phyloP scores from a whole-genome alignment of 2,888 invertebrate genomes.

The Drosophila silvestris region DNA sequence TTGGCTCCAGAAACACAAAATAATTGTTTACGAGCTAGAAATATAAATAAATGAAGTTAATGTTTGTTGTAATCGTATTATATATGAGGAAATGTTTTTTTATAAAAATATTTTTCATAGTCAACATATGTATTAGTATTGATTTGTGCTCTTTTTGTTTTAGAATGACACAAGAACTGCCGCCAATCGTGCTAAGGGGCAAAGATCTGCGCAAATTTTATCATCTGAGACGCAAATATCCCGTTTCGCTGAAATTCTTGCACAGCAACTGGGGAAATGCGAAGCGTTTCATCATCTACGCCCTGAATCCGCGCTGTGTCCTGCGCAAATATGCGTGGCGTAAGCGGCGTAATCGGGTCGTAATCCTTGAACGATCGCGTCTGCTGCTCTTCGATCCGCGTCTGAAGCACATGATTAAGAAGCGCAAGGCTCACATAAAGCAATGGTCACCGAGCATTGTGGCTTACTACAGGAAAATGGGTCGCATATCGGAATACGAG shows the following conservation, averaged over 20 bases:
- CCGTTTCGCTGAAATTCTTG: slow-evolving; percentile 76
- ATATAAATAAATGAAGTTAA: background rate
- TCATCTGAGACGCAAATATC: slow-evolving; percentile 74
- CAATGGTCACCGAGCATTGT: slow-evolving; percentile 81
- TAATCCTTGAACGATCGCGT: slow-evolving; percentile 68
- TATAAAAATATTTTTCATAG: background rate
- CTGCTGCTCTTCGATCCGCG: slow-evolving; percentile 79
- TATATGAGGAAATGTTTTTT: background rate
- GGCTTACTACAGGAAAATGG: slow-evolving; percentile 61
- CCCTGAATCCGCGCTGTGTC: slow-evolving; percentile 75
- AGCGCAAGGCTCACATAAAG: slow-evolving; percentile 65
- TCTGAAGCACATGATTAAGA: slow-evolving; percentile 67
- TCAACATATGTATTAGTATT: background rate
- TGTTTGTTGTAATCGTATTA: background rate
- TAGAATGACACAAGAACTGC: slow-evolving; percentile 59
- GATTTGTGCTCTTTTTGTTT: background rate
- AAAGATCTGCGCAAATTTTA: slow-evolving; percentile 67
- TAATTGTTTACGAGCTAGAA: background rate
- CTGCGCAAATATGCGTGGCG: slow-evolving; percentile 76
- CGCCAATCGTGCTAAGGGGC: slow-evolving; percentile 58
- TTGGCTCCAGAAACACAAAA: no score
- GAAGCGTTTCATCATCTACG: slow-evolving; percentile 76
- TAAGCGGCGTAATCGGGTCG: slow-evolving; percentile 56
- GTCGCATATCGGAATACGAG: slow-evolving; percentile 65
- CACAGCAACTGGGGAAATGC: slow-evolving; percentile 74